Conservation (phyloP, 1,140 invertebrate genomes). For the Philaenus spumarius region DNA sequence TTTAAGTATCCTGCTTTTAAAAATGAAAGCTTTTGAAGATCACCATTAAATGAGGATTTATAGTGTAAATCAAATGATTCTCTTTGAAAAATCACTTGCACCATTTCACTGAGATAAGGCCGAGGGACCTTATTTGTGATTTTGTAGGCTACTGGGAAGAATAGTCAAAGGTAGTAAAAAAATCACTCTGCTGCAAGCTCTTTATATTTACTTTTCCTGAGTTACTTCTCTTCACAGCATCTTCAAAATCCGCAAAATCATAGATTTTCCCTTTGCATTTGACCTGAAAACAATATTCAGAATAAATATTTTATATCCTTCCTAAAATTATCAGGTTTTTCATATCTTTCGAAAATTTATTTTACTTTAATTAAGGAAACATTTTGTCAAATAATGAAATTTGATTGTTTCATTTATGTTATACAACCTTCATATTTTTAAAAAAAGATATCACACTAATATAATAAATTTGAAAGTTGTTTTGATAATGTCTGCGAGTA, state of each 20-base stretch:
- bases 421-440: no score
- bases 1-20: not conserved
- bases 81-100: not conserved
- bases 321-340: not conserved
- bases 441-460: no score
- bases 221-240: not conserved
- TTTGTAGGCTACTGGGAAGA: not conserved
- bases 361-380: no score
- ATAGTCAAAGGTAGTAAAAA: not conserved
- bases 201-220: not conserved
- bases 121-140: not conserved
- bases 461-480: no score
- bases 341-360: no score
- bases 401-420: no score
- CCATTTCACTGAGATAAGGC: conserved; percentile 1
- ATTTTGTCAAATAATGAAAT: no score
- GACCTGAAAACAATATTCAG: not conserved
- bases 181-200: not conserved
- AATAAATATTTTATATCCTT: not conserved
- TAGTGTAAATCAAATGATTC: not conserved
- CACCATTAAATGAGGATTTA: not conserved
- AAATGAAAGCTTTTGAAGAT: not conserved
- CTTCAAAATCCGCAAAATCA: conserved; percentile 1
- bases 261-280: conserved; percentile 1
- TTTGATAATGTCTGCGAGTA: no score